Evolutionary conservation across 2,113 vertebrate species (phyloP).

Genomic region (human (Homo sapiens)): DNA sequence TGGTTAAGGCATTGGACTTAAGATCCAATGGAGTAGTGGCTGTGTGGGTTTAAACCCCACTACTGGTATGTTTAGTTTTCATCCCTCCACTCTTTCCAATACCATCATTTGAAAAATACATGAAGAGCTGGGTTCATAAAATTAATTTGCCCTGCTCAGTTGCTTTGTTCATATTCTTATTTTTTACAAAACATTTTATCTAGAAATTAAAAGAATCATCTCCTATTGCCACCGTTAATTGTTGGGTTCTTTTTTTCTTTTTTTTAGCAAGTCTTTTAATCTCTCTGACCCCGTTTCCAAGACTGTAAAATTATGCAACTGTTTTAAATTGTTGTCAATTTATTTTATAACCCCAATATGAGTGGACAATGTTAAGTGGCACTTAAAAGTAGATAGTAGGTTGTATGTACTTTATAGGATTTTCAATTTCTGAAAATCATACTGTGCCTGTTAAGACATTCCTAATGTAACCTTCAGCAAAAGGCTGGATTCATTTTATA

Average conservation of each 20-base stretch:
- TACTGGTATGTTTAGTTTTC: not conserved
- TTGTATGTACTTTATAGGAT: not conserved
- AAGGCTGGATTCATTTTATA: not conserved
- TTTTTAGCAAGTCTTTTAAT: not conserved
- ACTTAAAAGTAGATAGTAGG: not conserved
- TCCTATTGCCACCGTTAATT: not conserved
- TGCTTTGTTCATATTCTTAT: not conserved
- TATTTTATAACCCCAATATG: not conserved
- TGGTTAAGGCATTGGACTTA: constrained; percentile 73
- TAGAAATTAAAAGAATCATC: not conserved
- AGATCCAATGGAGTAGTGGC: constrained; percentile 61
- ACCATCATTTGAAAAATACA: accelerated
- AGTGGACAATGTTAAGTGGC: constrained; percentile 16
- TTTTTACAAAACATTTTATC: not conserved
- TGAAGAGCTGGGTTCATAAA: not conserved
- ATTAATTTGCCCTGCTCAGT: not conserved
- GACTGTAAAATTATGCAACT: not conserved
- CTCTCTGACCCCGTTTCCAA: not conserved
- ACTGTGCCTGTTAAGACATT: not conserved
- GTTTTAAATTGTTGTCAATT: not conserved
- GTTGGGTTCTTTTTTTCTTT: not conserved
- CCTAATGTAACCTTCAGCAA: not conserved
- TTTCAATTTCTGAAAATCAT: constrained; percentile 31
- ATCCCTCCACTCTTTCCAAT: accelerated
- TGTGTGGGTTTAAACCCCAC: constrained; percentile 65